A percentile compares a stretch with the other conserved stretches of the same genome.
Evolutionary conservation across 2,888 invertebrate genomes (phyloP).

Genomic region (Apodemia duryi): DNA sequence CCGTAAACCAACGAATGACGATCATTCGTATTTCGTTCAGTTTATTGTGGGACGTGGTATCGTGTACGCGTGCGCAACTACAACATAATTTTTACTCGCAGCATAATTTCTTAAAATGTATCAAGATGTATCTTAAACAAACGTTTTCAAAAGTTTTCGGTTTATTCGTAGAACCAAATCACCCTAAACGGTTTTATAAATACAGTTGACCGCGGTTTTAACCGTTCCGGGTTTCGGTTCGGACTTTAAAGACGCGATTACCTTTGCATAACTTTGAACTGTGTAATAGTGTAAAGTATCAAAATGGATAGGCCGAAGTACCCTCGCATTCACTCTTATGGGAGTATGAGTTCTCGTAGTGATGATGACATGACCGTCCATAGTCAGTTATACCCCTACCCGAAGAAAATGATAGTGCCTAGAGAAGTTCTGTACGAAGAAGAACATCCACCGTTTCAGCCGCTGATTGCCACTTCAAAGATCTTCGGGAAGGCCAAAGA

Average conservation of each 20-base stretch:
- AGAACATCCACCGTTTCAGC: slow-evolving; percentile 65
- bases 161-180: slow-evolving; percentile 66
- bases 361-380: slow-evolving; percentile 72
- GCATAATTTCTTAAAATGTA: slow-evolving; percentile 54
- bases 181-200: slow-evolving; percentile 72
- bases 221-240: slow-evolving; percentile 32
- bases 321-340: slow-evolving; percentile 62
- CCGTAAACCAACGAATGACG: neutral
- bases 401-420: slow-evolving; percentile 63
- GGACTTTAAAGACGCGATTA: slow-evolving; percentile 22
- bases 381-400: slow-evolving; percentile 64
- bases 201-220: slow-evolving; percentile 64
- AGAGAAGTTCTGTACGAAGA: slow-evolving; percentile 68
- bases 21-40: neutral
- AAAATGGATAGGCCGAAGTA: slow-evolving; percentile 55
- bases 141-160: slow-evolving; percentile 59
- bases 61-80: slow-evolving; percentile 12
- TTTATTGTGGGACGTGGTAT: neutral
- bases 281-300: slow-evolving; percentile 10
- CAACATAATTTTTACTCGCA: slow-evolving; percentile 7
- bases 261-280: slow-evolving; percentile 24
- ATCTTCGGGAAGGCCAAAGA: slow-evolving; percentile 77
- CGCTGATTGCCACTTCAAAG: slow-evolving; percentile 57
- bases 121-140: slow-evolving; percentile 68
- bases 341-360: slow-evolving; percentile 65